Conservation (phyloP, 1,140 invertebrate genomes). For the Dendroctonus valens region DNA sequence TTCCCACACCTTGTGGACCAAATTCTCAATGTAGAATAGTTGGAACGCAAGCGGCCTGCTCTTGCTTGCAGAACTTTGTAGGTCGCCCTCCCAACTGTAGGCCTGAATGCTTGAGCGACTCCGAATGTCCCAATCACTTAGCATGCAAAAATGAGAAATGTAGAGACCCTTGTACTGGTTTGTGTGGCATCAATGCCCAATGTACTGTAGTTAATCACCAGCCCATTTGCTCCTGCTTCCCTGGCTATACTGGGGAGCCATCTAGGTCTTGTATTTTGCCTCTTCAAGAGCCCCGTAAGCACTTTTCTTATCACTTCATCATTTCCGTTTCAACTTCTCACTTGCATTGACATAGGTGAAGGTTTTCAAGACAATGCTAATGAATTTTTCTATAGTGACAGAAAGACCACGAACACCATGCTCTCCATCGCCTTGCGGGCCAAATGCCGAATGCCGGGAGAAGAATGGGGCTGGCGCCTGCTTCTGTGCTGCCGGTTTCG, state of each 20-base stretch:
- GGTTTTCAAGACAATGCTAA: not conserved
- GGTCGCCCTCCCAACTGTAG: conserved; percentile 76
- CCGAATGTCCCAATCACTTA: conserved; percentile 70
- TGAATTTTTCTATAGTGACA: conserved; percentile 42
- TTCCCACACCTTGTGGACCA: conserved; percentile 73
- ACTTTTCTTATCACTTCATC: conserved; percentile 5
- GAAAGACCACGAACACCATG: conserved; percentile 56
- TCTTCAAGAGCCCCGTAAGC: conserved; percentile 52
- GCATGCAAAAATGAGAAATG: conserved; percentile 79
- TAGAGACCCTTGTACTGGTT: conserved; percentile 74
- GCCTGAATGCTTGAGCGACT: conserved; percentile 72
- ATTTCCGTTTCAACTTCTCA: conserved; percentile 5
- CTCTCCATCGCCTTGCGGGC: conserved; percentile 75
- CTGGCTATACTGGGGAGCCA: conserved; percentile 78
- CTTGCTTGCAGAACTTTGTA: conserved; percentile 70
- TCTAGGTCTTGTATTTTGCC: conserved; percentile 57
- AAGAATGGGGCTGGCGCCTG: conserved; percentile 75
- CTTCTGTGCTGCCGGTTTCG: conserved; percentile 68
- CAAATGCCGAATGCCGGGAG: conserved; percentile 75
- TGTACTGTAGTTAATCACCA: conserved; percentile 77
- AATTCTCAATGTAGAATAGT: conserved; percentile 74
- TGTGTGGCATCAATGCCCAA: conserved; percentile 71
- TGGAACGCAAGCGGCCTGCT: conserved; percentile 69
- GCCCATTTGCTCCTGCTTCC: conserved; percentile 66
- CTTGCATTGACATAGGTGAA: not conserved